Evolutionary conservation across 1,140 invertebrate genomes (phyloP).

Genomic region (Metopolophium dirhodum): DNA sequence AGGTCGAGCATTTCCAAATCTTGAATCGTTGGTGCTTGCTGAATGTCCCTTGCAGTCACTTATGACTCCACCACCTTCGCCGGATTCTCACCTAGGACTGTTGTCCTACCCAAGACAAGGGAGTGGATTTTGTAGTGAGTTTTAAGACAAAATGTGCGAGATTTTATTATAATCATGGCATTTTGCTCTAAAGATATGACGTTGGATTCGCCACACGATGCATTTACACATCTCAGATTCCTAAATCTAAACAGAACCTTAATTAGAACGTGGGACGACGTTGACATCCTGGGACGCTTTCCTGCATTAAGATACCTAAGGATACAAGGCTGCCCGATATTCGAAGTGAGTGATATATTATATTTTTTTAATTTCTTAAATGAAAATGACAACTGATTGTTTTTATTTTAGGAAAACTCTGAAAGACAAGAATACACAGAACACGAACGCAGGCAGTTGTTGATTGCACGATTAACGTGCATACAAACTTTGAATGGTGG

Average conservation of each 20-base stretch:
- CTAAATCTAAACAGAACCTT: constrained; percentile 85
- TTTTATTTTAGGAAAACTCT: constrained; percentile 21
- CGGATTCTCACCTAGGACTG: constrained; percentile 59
- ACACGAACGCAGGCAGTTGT: constrained; percentile 82
- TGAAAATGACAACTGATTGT: neutral
- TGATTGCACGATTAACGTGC: constrained; percentile 86
- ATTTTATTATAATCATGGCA: neutral
- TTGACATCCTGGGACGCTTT: constrained; percentile 82
- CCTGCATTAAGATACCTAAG: constrained; percentile 81
- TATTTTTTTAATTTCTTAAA: neutral
- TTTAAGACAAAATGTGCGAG: neutral
- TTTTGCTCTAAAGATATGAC: constrained; percentile 53
- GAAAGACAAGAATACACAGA: constrained; percentile 76
- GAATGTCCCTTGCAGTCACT: constrained; percentile 80
- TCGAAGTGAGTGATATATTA: constrained; percentile 66
- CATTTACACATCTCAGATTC: constrained; percentile 74
- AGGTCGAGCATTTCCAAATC: constrained; percentile 81
- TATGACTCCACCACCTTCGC: constrained; percentile 60
- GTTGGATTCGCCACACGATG: constrained; percentile 65
- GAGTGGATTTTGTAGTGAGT: neutral
- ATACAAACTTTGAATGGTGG: constrained; percentile 87
- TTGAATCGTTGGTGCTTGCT: constrained; percentile 83
- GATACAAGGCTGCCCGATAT: constrained; percentile 70
- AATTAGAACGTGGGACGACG: constrained; percentile 84
- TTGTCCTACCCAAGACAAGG: constrained; percentile 58